These are phyloP conservation scores for Artibeus jamaicensis DNA, from an alignment of 2,797 vertebrate species.

Conservation along the genomic window DNA sequence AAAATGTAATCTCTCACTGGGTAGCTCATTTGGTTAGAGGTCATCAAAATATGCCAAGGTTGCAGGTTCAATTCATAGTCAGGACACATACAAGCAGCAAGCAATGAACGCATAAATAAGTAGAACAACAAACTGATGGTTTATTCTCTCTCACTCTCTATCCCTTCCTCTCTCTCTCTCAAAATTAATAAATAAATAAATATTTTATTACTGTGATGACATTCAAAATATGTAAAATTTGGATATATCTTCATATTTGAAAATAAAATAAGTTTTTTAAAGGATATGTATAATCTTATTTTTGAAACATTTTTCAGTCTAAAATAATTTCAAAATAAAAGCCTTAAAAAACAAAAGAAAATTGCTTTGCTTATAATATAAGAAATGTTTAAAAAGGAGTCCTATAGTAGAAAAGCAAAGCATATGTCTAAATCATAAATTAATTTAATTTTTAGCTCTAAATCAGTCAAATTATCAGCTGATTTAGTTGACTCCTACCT, in stretches of 20 bases:
- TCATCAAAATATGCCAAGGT: neutral
- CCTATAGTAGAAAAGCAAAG: neutral
- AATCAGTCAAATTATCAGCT: neutral
- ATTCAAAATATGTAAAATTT: neutral
- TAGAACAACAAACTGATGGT: neutral
- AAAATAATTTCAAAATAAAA: constrained; percentile 25
- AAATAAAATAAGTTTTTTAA: neutral
- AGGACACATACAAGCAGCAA: neutral
- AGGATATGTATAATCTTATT: neutral
- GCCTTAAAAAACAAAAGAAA: neutral
- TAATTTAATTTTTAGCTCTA: neutral
- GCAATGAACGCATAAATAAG: neutral
- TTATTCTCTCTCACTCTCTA: neutral
- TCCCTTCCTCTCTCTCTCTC: neutral
- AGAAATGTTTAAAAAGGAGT: neutral
- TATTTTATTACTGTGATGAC: neutral
- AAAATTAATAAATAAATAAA: neutral
- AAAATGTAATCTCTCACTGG: neutral
- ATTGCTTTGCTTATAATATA: neutral
- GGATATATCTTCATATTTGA: neutral
- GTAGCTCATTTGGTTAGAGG: neutral
- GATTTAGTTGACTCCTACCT: neutral
- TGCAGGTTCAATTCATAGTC: neutral
- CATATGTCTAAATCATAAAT: neutral
- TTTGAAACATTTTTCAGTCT: neutral